phyloP scores from a whole-genome alignment of 2,888 invertebrate species.

The Papilio demoleus region DNA sequence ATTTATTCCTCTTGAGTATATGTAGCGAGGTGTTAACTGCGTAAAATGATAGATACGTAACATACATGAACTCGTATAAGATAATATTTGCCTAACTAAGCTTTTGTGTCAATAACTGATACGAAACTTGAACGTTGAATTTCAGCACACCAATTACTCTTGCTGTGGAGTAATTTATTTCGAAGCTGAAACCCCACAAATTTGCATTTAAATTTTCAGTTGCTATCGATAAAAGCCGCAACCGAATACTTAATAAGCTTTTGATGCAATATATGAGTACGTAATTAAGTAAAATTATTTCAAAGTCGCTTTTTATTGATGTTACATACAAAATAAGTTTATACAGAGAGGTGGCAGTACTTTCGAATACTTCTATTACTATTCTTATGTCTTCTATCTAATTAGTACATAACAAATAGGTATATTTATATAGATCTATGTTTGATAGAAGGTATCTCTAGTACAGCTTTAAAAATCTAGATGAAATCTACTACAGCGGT shows the following conservation, averaged over 20 bases:
- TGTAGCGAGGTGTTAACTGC: neutral
- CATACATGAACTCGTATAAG: neutral
- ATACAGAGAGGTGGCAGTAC: neutral
- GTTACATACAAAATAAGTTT: neutral
- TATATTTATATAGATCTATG: no score
- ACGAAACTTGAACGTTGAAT: conserved; percentile 2
- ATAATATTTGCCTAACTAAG: neutral
- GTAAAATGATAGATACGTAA: neutral
- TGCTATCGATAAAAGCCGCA: conserved; percentile 18
- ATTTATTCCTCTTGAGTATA: no score
- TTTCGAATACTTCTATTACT: no score
- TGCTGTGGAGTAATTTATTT: conserved; percentile 3
- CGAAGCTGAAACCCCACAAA: conserved; percentile 2
- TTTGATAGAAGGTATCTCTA: no score
- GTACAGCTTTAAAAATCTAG: no score
- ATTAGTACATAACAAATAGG: no score
- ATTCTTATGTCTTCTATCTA: no score
- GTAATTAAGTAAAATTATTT: no score
- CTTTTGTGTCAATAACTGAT: conserved; percentile 9
- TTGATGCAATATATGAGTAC: neutral
- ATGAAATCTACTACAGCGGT: no score
- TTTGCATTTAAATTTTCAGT: conserved; percentile 18
- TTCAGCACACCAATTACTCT: conserved; percentile 5
- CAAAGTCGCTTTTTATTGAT: neutral
- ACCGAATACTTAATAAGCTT: conserved; percentile 6